Evolutionary conservation across 1,140 invertebrate species (phyloP), one percentile per base, ranked within the genome.

Genomic region (Cyclargus thomasi): DNA sequence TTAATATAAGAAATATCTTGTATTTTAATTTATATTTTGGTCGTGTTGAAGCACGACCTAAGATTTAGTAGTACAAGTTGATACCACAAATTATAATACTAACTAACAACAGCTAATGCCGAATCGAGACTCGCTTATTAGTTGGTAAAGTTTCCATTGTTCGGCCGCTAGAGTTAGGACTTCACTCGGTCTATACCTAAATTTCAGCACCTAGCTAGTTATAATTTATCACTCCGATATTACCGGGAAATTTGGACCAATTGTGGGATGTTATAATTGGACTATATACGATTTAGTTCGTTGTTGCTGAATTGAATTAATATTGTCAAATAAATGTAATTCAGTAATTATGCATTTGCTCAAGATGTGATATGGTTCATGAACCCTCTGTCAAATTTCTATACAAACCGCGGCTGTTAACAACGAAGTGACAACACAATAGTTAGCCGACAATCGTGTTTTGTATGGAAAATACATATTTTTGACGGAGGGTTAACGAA

Each of bases 111-210:
- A 73, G 74, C 77, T 74, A 76, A 81, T 79, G 77, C 70, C 64
- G 72, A 76, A 72, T 70, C 64, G 59, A 67, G 72, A 73, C 68
- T 73, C 74, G 77, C 74, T 78, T 76, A 81, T 77, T 77, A 78
- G 76, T 81, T 78, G 67, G 39, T 59, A 65, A 81, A 81, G 76
- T 81, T 81, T 69, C 62, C 71, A 80, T 81, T 81, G 78, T 81
- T 77, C 76, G 64, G 39, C 63, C 64, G 69, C 62, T 67, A 67
- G 64, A 74, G 71, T 73, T 74, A 65, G 72, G 65, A 69, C 74
- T 65, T 65, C 64, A 53, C 64, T 23, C 57, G 29, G 62, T 64
- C 67, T 72, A 70, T 68, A 68, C 72, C 65, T 68, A 68, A 72
- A 74, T 74, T 76, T 76, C 67, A 76, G 73, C 73, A 76, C 75